These are phyloP conservation scores for Clarias magur DNA, from an alignment of 2,113 vertebrate genomes.

Conservation along the genomic window DNA sequence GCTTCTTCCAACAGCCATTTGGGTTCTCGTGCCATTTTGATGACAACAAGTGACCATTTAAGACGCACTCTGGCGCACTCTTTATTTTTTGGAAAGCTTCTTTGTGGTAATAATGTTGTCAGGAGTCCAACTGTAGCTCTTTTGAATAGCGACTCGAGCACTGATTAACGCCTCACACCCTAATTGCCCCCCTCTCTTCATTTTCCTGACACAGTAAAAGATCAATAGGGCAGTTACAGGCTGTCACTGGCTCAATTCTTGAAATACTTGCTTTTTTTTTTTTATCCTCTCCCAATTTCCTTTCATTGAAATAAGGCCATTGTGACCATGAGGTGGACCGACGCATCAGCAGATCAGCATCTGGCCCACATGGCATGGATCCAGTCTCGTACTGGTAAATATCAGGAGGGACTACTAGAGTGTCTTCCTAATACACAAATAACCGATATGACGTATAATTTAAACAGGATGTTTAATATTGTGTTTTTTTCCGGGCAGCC, in stretches of 20 bases:
- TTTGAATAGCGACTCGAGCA: slow-evolving; percentile 33
- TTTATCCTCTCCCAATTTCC: slow-evolving; percentile 10
- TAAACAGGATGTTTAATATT: neutral
- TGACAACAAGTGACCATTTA: slow-evolving; percentile 17
- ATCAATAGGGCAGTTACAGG: slow-evolving; percentile 45
- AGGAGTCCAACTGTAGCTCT: slow-evolving; percentile 18
- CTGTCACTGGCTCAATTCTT: slow-evolving; percentile 29
- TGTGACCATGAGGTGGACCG: slow-evolving; percentile 3
- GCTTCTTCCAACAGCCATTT: neutral
- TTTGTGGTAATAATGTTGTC: slow-evolving; percentile 35
- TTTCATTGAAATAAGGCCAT: slow-evolving; percentile 5
- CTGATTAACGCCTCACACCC: slow-evolving; percentile 39
- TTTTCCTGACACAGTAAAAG: slow-evolving; percentile 40
- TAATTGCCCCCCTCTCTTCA: slow-evolving; percentile 33
- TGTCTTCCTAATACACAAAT: neutral
- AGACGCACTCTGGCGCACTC: neutral
- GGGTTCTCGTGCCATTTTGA: neutral
- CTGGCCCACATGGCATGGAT: neutral
- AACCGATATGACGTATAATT: neutral
- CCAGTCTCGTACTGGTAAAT: neutral
- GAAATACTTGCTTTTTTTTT: slow-evolving; percentile 21
- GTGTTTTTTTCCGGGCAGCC: neutral
- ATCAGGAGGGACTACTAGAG: neutral
- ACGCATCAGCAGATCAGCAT: neutral
- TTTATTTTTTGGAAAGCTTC: neutral